These are phyloP conservation scores for Crepidodera aurea DNA, from an alignment of 2,888 invertebrate genomes.

Conservation along the genomic window DNA sequence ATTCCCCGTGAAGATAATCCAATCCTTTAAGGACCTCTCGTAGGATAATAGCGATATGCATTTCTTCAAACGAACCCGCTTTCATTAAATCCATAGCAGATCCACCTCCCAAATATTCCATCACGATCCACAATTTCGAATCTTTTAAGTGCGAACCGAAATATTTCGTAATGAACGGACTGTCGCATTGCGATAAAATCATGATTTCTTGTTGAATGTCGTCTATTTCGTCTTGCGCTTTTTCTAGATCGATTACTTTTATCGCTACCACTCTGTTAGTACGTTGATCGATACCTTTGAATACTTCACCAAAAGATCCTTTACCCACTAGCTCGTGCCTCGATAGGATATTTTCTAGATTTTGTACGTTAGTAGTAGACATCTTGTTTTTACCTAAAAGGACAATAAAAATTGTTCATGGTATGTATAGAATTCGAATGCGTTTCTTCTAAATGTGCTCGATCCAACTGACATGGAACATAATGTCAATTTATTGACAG, in stretches of 20 bases:
- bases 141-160: conserved; percentile 99
- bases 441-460: not conserved
- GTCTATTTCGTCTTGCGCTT: conserved; percentile 99
- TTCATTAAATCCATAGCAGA: conserved; percentile 99
- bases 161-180: conserved; percentile 98
- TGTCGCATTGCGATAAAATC: conserved; percentile 99
- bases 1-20: conserved; percentile 97
- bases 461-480: not conserved
- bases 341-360: conserved; percentile 98
- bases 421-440: not conserved
- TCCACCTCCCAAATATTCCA: conserved; percentile 99
- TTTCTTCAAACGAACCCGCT: conserved; percentile 97
- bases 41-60: conserved; percentile 98
- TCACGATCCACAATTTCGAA: conserved; percentile 99
- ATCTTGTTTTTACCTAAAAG: conserved; percentile 20
- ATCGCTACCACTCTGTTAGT: conserved; percentile 97
- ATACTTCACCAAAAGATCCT: conserved; percentile 97
- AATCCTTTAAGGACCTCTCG: conserved; percentile 97
- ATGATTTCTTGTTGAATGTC: conserved; percentile 99
- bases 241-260: conserved; percentile 98
- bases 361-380: conserved; percentile 56
- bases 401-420: not conserved
- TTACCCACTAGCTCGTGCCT: conserved; percentile 97
- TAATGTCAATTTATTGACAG: not conserved
- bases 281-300: conserved; percentile 98